These are phyloP conservation scores for Bellardia bayeri DNA, from an alignment of 2,888 invertebrate species.

Conservation along the genomic window DNA sequence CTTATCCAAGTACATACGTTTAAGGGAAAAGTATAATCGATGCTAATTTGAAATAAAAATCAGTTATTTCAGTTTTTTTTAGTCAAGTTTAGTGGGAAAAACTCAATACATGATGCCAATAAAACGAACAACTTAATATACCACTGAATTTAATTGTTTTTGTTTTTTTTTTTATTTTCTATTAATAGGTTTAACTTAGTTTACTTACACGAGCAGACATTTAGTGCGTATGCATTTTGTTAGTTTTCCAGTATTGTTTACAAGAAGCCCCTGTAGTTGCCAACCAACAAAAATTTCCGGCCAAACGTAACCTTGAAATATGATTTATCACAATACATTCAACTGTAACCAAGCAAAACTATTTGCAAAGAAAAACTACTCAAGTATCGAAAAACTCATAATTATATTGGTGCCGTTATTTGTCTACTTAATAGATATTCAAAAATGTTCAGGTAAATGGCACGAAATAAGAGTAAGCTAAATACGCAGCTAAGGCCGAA, in stretches of 20 bases:
- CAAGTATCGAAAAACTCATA: not conserved
- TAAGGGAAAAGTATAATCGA: no score
- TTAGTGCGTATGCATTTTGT: constrained; percentile 45
- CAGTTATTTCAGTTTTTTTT: no score
- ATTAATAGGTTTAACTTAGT: constrained; percentile 65
- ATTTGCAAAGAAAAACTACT: not conserved
- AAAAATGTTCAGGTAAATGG: not conserved
- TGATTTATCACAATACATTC: constrained; percentile 62
- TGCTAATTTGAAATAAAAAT: no score
- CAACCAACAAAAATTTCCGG: constrained; percentile 60
- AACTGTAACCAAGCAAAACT: constrained; percentile 56
- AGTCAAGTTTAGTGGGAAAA: not conserved
- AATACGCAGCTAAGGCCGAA: not conserved
- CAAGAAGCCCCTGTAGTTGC: constrained; percentile 63
- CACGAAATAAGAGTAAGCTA: not conserved
- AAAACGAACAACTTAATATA: not conserved
- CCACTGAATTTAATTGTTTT: not conserved
- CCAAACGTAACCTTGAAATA: constrained; percentile 63
- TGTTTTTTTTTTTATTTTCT: not conserved
- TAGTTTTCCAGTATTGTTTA: constrained; percentile 51
- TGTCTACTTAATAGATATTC: not conserved
- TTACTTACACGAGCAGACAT: constrained; percentile 49
- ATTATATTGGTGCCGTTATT: constrained; percentile 20
- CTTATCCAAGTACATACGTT: no score
- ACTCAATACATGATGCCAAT: not conserved